A percentile compares a stretch with the other conserved stretches of the same genome.
These are phyloP conservation scores for Choreutis nemorana DNA, from an alignment of 2,888 invertebrate species.

Conservation along the genomic window DNA sequence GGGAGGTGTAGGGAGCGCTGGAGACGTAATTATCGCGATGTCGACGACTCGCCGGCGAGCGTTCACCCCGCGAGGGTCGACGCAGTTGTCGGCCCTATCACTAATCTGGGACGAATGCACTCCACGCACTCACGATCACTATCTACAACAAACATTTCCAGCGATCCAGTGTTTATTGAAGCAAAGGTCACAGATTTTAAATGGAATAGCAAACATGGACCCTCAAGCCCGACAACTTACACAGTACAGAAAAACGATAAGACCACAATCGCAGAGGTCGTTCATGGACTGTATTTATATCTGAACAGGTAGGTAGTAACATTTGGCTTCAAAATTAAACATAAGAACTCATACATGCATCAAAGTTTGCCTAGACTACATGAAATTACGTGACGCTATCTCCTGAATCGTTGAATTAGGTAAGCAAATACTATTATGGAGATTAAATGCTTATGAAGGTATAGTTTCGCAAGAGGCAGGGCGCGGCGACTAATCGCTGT, in stretches of 20 bases:
- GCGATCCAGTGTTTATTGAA: no score
- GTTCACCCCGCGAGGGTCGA: slow-evolving; percentile 65
- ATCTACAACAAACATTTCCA: no score
- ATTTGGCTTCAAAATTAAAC: no score
- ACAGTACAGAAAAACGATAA: no score
- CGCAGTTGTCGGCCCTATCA: slow-evolving; percentile 46
- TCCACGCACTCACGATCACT: slow-evolving; percentile 8
- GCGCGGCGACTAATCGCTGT: slow-evolving; percentile 47
- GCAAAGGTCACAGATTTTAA: no score
- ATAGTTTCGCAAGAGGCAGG: slow-evolving; percentile 42
- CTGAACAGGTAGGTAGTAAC: no score
- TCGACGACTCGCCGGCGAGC: slow-evolving; percentile 59
- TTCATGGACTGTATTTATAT: no score
- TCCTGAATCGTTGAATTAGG: not conserved
- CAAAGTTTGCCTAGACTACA: no score
- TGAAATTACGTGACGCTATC: not conserved
- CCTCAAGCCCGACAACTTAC: no score
- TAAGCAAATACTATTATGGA: slow-evolving; percentile 12
- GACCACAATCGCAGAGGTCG: no score
- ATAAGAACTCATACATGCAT: no score
- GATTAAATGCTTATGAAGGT: slow-evolving; percentile 35
- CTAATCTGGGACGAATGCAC: slow-evolving; percentile 34
- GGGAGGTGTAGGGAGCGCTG: slow-evolving; percentile 30
- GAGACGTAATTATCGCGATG: slow-evolving; percentile 52
- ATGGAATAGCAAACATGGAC: no score